phyloP scores from a whole-genome alignment of 2,113 vertebrate species.

The Silurus asotus region DNA sequence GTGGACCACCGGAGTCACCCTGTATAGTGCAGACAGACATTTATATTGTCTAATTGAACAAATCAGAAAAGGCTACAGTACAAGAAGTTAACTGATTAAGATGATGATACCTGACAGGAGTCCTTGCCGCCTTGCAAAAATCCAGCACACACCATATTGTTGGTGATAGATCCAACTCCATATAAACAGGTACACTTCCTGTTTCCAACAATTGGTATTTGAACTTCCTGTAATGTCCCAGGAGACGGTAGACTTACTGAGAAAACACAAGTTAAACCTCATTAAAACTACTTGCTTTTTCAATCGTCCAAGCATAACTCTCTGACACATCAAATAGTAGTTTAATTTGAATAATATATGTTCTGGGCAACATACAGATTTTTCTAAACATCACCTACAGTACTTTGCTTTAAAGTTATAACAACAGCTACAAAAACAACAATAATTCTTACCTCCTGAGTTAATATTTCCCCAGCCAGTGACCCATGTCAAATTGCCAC shows the following conservation, averaged over 20 bases:
- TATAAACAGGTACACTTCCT: slow-evolving; percentile 52
- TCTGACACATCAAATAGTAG: neutral
- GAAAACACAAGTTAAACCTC: neutral
- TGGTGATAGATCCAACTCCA: slow-evolving; percentile 49
- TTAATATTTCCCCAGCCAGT: slow-evolving; percentile 70
- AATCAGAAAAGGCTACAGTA: neutral
- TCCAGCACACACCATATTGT: slow-evolving; percentile 74
- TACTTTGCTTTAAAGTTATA: neutral
- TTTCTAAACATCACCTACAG: neutral
- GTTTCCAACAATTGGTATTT: slow-evolving; percentile 55
- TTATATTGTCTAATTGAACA: neutral
- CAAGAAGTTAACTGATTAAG: neutral
- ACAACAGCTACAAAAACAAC: neutral
- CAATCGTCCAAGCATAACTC: neutral
- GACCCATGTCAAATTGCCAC: slow-evolving; percentile 63
- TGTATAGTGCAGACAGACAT: slow-evolving; percentile 48
- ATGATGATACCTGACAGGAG: slow-evolving; percentile 57
- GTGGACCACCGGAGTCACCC: slow-evolving; percentile 80
- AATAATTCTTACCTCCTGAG: neutral
- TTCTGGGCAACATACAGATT: neutral
- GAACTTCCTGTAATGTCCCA: slow-evolving; percentile 52
- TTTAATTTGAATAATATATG: neutral
- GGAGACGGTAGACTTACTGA: slow-evolving; percentile 34
- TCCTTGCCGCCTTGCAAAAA: slow-evolving; percentile 63
- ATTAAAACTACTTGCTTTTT: neutral